A percentile compares a stretch with the other conserved stretches of the same genome.
Conservation (phyloP, 2,888 invertebrate species). For the Gari tellinella region DNA sequence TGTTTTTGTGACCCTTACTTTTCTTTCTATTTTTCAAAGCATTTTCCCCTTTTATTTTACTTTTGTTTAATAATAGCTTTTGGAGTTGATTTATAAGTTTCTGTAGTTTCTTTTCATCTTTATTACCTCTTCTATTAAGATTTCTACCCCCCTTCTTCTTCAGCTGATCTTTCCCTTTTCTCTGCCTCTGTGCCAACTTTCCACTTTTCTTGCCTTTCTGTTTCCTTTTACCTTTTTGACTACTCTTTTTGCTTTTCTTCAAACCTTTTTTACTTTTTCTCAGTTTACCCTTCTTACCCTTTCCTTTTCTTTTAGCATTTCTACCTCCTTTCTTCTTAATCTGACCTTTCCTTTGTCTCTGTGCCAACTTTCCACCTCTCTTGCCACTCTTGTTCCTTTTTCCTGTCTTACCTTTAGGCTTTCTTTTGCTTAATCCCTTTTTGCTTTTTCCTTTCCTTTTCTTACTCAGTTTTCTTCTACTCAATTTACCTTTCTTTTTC, state of each 20-base stretch:
- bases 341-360: background rate
- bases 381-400: background rate
- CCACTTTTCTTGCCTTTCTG: conserved; percentile 1
- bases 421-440: background rate
- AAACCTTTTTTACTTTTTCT: background rate
- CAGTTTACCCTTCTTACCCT: background rate
- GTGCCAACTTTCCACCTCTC: background rate
- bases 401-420: background rate
- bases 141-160: too few relatives aligned
- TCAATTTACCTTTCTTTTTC: background rate
- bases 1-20: too few relatives aligned
- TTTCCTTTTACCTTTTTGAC: background rate
- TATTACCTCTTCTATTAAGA: too few relatives aligned
- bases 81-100: too few relatives aligned
- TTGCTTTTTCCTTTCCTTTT: conserved; percentile 3
- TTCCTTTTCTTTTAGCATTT: conserved; percentile 8
- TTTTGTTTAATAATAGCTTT: too few relatives aligned
- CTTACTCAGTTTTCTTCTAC: background rate
- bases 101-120: background rate
- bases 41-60: too few relatives aligned
- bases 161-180: too few relatives aligned
- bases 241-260: conserved; percentile 4
- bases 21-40: background rate
- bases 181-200: too few relatives aligned
- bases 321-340: background rate